A percentile compares a stretch with the other conserved stretches of the same genome.
Conservation (phyloP, 2,113 vertebrate species). For the Phocoena phocoena region DNA sequence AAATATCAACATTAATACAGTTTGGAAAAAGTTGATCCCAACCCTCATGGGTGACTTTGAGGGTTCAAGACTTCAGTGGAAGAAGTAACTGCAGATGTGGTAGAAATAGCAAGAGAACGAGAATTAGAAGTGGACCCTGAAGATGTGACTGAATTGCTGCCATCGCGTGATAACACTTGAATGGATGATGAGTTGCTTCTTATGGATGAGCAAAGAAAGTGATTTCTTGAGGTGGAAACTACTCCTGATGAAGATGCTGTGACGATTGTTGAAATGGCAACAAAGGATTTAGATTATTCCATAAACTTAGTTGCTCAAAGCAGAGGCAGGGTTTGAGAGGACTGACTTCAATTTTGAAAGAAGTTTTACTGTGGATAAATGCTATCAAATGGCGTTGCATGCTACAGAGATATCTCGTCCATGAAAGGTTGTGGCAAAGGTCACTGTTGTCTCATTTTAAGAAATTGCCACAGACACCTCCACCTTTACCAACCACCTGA, state of each 20-base stretch:
- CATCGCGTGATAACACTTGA: neutral
- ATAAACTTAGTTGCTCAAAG: neutral
- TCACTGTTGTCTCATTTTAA: neutral
- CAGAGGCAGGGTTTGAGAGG: neutral
- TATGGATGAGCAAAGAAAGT: neutral
- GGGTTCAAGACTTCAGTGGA: neutral
- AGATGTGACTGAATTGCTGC: neutral
- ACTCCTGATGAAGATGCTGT: neutral
- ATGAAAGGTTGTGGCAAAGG: neutral
- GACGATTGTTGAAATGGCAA: neutral
- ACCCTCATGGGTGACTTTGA: neutral
- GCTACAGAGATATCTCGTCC: neutral
- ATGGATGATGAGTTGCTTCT: neutral
- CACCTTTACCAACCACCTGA: neutral
- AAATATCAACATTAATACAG: neutral
- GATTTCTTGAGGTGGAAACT: neutral
- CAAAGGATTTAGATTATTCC: neutral
- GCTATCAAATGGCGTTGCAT: neutral
- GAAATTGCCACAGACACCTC: neutral
- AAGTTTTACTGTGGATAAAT: neutral
- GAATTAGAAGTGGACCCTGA: neutral
- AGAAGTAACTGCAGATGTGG: neutral
- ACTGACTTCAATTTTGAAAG: neutral
- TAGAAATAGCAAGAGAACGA: neutral
- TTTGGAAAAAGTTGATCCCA: neutral